Evolutionary conservation across 2,113 vertebrate genomes (phyloP), one percentile per base, ranked within the genome.

Genomic region (Rhinichthys klamathensis): DNA sequence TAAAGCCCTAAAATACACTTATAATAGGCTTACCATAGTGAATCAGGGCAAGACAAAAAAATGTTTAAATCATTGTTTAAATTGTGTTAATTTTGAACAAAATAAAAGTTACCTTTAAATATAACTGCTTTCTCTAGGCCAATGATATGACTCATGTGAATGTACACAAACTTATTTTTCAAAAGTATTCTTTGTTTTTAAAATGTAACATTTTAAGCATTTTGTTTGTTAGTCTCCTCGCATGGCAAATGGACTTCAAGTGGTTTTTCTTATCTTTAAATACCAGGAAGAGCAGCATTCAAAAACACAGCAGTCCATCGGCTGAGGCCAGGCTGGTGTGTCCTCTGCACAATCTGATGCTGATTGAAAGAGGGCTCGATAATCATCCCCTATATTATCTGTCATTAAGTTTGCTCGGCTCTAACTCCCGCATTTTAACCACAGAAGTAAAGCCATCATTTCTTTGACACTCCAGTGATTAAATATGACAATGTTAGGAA

Each of bases 301-400:
- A 21, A 38, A 82, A 25, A 38, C 6, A 38, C 46, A 30, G 61
- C 61, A 51, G 61, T 69, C 25, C 25, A 65, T 81, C 25, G 1
- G 4, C 61, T 67, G 79, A 69, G 79, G 79, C 41, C 79, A 81
- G 12, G 49, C 65, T 83, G 80, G 30, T 72, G 61, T 46, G 27
- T 92, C 85, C 86, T 92, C 88, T 65, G 88, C 90, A 93, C 93
- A 94, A 94, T 90, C 90, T 86, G 85, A 51, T 63, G 7, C 93
- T 94, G 93, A 94, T 94, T 93, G 92, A 93, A 92, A 92, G 91
- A 92, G 92, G 88, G 90, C 63, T 82, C 80, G 90, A 93, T 93
- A 95, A 94, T 94, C 16, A 76, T 54, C 46, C 74, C 44, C 23
- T 38, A 60, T 79, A 79, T 56, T 56, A 79, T 56, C 76, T 15